Evolutionary conservation across 2,888 invertebrate genomes (phyloP).

Genomic region (Stegophylla sp.): DNA sequence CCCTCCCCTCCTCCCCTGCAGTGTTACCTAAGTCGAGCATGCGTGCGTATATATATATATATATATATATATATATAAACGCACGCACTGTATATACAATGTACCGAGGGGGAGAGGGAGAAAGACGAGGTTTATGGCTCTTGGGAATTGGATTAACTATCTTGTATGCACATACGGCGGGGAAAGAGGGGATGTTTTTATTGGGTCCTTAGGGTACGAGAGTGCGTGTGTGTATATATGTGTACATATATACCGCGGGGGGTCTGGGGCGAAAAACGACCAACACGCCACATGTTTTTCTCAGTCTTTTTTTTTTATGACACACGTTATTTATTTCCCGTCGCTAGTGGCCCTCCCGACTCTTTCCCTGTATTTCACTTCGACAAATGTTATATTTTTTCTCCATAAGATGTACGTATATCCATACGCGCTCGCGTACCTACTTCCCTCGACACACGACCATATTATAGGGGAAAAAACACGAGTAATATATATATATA

Average conservation of each 20-base stretch:
- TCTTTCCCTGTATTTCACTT: slow-evolving; percentile 10
- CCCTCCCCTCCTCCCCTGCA: background rate
- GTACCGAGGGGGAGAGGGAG: too few species aligned
- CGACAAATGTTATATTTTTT: slow-evolving; percentile 45
- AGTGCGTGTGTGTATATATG: background rate
- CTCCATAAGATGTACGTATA: background rate
- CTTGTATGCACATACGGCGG: slow-evolving; percentile 15
- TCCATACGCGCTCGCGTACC: background rate
- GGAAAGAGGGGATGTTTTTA: slow-evolving; percentile 32
- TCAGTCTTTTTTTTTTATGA: slow-evolving; percentile 32
- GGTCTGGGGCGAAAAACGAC: slow-evolving; percentile 53
- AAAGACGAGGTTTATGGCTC: slow-evolving; percentile 20
- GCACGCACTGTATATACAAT: background rate
- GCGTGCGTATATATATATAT: slow-evolving; percentile 26
- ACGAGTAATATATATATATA: slow-evolving; percentile 17
- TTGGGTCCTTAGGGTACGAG: slow-evolving; percentile 53
- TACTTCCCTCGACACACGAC: slow-evolving; percentile 38
- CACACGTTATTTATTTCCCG: slow-evolving; percentile 52
- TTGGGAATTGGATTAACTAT: slow-evolving; percentile 53
- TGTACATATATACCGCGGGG: slow-evolving; percentile 44
- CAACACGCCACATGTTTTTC: slow-evolving; percentile 53
- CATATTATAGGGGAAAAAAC: background rate
- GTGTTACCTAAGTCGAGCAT: background rate
- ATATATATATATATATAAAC: background rate
- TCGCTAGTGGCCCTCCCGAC: slow-evolving; percentile 1